Conservation (phyloP, 1,140 invertebrate species). For the Drosophila yakuba region DNA sequence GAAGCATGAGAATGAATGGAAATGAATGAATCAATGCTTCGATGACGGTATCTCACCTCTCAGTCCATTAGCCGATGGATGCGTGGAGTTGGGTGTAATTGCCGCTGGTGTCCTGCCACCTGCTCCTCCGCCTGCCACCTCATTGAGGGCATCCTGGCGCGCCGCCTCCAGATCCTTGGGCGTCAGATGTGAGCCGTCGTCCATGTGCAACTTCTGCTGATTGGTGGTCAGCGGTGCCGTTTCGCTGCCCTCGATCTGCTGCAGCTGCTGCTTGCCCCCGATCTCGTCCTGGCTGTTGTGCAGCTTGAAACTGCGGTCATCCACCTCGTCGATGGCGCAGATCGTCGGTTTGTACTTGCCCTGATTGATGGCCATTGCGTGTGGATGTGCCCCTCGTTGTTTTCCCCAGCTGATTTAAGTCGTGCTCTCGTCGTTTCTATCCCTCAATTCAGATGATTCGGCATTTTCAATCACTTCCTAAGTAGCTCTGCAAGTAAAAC, state of each 20-base stretch:
- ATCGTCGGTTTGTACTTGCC: conserved; percentile 81
- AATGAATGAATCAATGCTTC: background rate
- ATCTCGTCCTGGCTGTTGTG: conserved; percentile 62
- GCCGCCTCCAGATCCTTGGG: conserved; percentile 76
- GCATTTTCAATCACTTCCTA: conserved; percentile 12
- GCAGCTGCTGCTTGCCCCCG: conserved; percentile 34
- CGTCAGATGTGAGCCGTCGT: conserved; percentile 59
- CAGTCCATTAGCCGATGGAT: conserved; percentile 74
- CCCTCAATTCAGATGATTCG: conserved; percentile 11
- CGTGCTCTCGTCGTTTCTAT: background rate
- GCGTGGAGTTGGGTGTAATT: conserved; percentile 68
- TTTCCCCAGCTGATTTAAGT: background rate
- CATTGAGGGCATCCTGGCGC: conserved; percentile 54
- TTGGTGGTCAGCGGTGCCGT: conserved; percentile 79
- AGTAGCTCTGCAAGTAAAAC: conserved; percentile 11
- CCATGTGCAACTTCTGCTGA: conserved; percentile 78
- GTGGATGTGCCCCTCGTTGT: background rate
- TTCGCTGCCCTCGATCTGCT: conserved; percentile 79
- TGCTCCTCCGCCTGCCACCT: conserved; percentile 16
- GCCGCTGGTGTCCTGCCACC: conserved; percentile 60
- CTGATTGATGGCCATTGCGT: conserved; percentile 72
- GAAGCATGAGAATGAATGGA: background rate
- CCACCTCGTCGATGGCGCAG: conserved; percentile 79
- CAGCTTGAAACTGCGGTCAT: conserved; percentile 76
- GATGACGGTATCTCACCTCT: conserved; percentile 55